Evolutionary conservation across 2,888 invertebrate species (phyloP).

Genomic region (Pyrgus malvae): DNA sequence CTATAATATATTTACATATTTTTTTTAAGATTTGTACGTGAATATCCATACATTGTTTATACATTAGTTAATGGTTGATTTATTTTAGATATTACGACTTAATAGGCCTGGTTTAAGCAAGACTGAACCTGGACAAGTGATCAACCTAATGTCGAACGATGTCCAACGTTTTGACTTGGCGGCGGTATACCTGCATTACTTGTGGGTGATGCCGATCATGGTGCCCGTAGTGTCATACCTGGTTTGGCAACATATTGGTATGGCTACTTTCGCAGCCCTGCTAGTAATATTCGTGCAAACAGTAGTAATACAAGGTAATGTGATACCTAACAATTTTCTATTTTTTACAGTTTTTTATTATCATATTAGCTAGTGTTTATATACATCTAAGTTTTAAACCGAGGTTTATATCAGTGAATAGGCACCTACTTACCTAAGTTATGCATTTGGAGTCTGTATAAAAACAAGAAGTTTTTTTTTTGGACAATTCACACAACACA

Average conservation of each 20-base stretch:
- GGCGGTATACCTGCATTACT: conserved; percentile 86
- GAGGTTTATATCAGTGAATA: too few species aligned
- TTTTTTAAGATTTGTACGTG: too few species aligned
- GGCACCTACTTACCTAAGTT: too few species aligned
- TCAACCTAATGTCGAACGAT: conserved; percentile 93
- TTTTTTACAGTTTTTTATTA: too few species aligned
- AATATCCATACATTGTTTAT: too few species aligned
- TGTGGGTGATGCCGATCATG: conserved; percentile 91
- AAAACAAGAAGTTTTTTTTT: too few species aligned
- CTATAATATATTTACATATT: too few species aligned
- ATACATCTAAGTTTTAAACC: too few species aligned
- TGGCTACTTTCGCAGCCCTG: conserved; percentile 67
- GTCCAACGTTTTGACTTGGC: conserved; percentile 90
- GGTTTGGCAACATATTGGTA: conserved; percentile 69
- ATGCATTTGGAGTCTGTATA: too few species aligned
- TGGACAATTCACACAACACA: too few species aligned
- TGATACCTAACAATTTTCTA: background rate
- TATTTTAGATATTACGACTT: conserved; percentile 66
- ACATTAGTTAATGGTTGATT: background rate
- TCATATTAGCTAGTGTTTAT: too few species aligned
- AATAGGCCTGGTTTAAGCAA: conserved; percentile 82
- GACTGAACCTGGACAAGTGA: conserved; percentile 88
- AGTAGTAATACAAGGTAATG: conserved; percentile 78
- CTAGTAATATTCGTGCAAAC: conserved; percentile 81
- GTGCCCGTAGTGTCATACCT: conserved; percentile 80